phyloP scores from a whole-genome alignment of 2,797 vertebrate genomes.

The Chelonia mydas region DNA sequence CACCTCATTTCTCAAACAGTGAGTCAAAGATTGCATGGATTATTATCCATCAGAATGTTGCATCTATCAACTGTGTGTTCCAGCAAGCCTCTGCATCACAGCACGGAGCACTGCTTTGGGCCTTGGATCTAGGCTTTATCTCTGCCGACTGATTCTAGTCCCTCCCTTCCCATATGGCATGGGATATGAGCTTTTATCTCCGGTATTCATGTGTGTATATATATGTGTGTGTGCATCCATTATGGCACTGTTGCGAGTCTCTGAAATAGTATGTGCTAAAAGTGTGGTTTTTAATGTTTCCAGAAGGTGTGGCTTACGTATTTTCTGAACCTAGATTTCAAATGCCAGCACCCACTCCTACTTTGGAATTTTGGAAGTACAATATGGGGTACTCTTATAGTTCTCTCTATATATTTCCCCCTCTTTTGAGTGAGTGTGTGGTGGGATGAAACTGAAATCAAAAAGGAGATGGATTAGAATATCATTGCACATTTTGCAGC shows the following conservation, averaged over 20 bases:
- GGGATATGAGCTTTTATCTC: neutral
- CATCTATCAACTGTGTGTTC: slow-evolving; percentile 30
- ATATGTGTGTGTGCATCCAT: neutral
- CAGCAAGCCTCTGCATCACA: slow-evolving; percentile 1
- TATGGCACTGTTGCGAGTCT: neutral
- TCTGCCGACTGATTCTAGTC: neutral
- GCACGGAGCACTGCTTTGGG: neutral
- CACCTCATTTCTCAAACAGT: neutral
- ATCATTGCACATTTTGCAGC: neutral
- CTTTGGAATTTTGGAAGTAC: neutral
- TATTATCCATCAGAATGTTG: neutral
- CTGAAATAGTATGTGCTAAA: neutral
- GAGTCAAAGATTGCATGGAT: neutral
- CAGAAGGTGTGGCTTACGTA: neutral
- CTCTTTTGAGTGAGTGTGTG: neutral
- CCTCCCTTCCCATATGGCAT: neutral
- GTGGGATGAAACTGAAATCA: slow-evolving; percentile 35
- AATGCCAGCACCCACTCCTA: neutral
- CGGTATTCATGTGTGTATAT: neutral
- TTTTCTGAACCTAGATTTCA: slow-evolving; percentile 2
- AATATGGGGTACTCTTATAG: neutral
- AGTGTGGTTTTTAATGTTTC: neutral
- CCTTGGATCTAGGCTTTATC: neutral
- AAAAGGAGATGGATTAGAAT: accelerated
- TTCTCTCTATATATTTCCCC: slow-evolving; percentile 5